These are phyloP conservation scores for Limosa lapponica DNA, from an alignment of 2,797 vertebrate species.

Conservation along the genomic window DNA sequence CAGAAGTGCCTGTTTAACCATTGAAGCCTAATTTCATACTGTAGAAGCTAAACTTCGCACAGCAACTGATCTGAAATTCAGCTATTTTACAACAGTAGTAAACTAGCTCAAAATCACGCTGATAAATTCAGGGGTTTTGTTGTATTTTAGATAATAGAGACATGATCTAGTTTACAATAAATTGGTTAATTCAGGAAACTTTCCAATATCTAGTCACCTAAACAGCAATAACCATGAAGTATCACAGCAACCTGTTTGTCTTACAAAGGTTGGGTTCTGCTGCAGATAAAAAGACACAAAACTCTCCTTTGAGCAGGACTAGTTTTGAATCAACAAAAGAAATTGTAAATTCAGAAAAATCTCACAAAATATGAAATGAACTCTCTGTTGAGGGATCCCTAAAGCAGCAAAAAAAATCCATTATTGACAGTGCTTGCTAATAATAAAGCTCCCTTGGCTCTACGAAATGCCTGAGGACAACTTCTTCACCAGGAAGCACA, in stretches of 20 bases:
- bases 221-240: background rate
- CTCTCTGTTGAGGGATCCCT: background rate
- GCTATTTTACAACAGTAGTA: background rate
- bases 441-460: background rate
- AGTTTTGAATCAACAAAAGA: background rate
- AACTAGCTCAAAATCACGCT: background rate
- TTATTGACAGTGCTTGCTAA: background rate
- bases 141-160: background rate
- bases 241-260: background rate
- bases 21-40: background rate
- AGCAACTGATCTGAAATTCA: background rate
- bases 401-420: background rate
- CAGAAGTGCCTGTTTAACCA: background rate
- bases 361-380: background rate
- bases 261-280: background rate
- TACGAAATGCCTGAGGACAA: background rate
- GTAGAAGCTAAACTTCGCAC: background rate
- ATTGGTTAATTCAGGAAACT: background rate
- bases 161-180: background rate
- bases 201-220: background rate
- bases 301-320: background rate
- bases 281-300: background rate
- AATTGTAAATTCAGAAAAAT: background rate
- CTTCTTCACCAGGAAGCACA: background rate
- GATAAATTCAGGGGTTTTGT: background rate